Percentiles rank a stretch among this genome's conserved stretches.
phyloP scores from a whole-genome alignment of 2,888 invertebrate genomes.

The Drosophila merina region DNA sequence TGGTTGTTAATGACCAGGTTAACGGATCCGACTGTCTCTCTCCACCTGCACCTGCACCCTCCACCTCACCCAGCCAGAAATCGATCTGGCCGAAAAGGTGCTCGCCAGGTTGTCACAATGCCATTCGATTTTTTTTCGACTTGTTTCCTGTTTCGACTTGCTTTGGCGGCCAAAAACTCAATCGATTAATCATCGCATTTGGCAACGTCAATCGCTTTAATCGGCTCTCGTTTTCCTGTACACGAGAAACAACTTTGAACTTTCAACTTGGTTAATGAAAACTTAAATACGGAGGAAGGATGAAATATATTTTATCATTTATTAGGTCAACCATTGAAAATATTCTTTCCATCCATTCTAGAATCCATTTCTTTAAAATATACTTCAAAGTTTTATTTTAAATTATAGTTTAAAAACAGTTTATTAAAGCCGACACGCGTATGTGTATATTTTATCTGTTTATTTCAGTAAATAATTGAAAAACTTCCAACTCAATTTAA shows the following conservation, averaged over 20 bases:
- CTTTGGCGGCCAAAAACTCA: slow-evolving; percentile 57
- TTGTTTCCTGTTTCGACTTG: slow-evolving; percentile 32
- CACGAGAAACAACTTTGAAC: neutral
- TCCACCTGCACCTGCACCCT: neutral
- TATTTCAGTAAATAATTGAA: neutral
- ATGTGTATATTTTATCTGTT: neutral
- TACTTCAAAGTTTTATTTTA: neutral
- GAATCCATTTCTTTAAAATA: too few species aligned
- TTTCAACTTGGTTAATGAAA: neutral
- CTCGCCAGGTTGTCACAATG: slow-evolving; percentile 17
- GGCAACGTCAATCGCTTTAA: slow-evolving; percentile 50
- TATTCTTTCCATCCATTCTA: too few species aligned
- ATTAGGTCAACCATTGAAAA: too few species aligned
- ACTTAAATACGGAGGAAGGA: too few species aligned
- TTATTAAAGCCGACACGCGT: too few species aligned
- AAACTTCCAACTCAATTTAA: neutral
- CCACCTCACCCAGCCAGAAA: slow-evolving; percentile 13
- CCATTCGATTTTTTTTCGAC: slow-evolving; percentile 23
- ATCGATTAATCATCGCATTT: slow-evolving; percentile 76
- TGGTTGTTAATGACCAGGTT: slow-evolving; percentile 58
- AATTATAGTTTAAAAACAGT: neutral
- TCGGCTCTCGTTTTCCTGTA: neutral
- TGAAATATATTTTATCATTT: too few species aligned
- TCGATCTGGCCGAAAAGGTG: slow-evolving; percentile 24
- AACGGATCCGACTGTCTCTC: slow-evolving; percentile 27